Evolutionary conservation across 1,140 invertebrate genomes (phyloP), one percentile per base, ranked within the genome.

Genomic region (Pogonognathellus flavescens): DNA sequence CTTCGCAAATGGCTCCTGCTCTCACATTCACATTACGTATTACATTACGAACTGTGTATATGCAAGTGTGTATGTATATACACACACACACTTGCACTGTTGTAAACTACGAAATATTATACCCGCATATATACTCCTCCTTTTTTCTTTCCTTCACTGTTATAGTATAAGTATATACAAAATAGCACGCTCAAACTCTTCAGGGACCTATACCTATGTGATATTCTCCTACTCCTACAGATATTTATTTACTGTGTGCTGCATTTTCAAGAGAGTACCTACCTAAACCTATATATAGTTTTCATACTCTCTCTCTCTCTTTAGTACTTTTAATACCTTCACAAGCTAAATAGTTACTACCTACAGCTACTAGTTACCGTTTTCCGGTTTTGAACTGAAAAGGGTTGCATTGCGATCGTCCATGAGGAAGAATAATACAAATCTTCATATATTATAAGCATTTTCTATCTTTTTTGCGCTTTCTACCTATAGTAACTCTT

Each of bases 1-100:
- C 80, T 81, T 81, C 80, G 31, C 80, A 81, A 81, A 81, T 81
- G 80, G 50, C 13, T 31, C 80, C 31, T 55, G 22, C 70, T 76
- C 70, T 76, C 41, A 50, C 80, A 25, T 20, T 80, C 49, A 80
- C 50, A 81, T 81, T 81, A 76, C 41, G 6, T 76, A 76, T 76
- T 76, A 31, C 70, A 76, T 49, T 76, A 76, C 70, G 25, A 41
- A 11, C 66, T 70, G 18, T 20, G 22, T 41, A 31, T 70, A 70
- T 31, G 8, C 25, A 31, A 10, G 22, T 70, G 22, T 18, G 16
- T 14, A 8, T 66, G 13, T 70, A 31, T 41, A 31, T n/a, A n/a
- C n/a, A n/a, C n/a, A n/a, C n/a, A n/a, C n/a, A n/a, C n/a, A n/a
- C n/a, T n/a, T n/a, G n/a, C n/a, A n/a, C 53, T 14, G 2, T n/a